These are phyloP conservation scores for Thereuonema tuberculata DNA, from an alignment of 1,140 invertebrate species.

Conservation along the genomic window DNA sequence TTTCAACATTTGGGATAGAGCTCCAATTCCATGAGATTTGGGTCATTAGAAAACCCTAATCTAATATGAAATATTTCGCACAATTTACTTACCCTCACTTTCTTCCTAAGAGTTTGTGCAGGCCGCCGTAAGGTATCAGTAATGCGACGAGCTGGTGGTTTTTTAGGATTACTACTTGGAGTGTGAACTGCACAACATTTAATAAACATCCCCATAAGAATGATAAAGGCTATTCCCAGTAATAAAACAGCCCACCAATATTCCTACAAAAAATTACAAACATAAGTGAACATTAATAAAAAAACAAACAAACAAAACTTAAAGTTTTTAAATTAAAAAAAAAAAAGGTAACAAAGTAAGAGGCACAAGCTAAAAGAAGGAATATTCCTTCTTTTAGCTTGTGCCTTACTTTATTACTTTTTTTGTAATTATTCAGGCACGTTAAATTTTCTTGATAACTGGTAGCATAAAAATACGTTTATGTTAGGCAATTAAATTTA, in stretches of 20 bases:
- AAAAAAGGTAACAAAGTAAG: too few species aligned
- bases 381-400: too few species aligned
- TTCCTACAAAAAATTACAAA: slow-evolving; percentile 56
- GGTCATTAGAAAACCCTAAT: background rate
- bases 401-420: too few species aligned
- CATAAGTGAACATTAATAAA: slow-evolving; percentile 12
- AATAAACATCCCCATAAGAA: slow-evolving; percentile 97
- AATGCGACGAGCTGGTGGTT: slow-evolving; percentile 65
- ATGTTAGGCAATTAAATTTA: too few species aligned
- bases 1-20: too few species aligned
- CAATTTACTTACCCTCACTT: slow-evolving; percentile 30
- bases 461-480: too few species aligned
- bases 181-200: slow-evolving; percentile 99
- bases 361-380: too few species aligned
- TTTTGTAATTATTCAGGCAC: too few species aligned
- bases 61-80: background rate
- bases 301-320: background rate
- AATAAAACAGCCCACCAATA: slow-evolving; percentile 95
- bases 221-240: slow-evolving; percentile 76
- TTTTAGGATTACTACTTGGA: slow-evolving; percentile 91
- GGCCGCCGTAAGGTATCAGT: slow-evolving; percentile 74
- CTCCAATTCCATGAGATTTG: too few species aligned
- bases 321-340: background rate
- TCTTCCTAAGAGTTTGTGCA: slow-evolving; percentile 73
- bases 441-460: too few species aligned